A percentile compares a stretch with the other conserved stretches of the same genome.
Evolutionary conservation across 2,888 invertebrate genomes (phyloP).

Genomic region (Phragmatobia fuliginosa): DNA sequence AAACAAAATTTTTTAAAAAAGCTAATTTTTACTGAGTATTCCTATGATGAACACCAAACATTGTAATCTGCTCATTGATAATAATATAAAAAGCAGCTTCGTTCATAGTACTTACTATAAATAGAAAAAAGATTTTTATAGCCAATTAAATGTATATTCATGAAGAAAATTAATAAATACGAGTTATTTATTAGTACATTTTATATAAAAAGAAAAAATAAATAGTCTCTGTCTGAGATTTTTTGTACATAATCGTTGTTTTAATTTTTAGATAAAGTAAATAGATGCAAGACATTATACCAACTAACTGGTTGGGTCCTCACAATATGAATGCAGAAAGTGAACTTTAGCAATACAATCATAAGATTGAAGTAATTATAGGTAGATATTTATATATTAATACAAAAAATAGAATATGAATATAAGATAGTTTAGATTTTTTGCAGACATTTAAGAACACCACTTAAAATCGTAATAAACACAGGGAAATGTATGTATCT

Average conservation of each 20-base stretch:
- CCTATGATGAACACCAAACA: constrained; percentile 55
- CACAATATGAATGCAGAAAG: constrained; percentile 11
- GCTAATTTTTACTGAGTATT: constrained; percentile 64
- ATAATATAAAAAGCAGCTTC: constrained; percentile 36
- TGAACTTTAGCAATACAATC: constrained; percentile 21
- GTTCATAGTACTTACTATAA: constrained; percentile 39
- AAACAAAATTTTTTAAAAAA: constrained; percentile 78
- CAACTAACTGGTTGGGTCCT: constrained; percentile 16
- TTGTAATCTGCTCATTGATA: constrained; percentile 45
- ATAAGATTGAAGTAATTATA: constrained; percentile 24
- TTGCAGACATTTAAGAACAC: constrained; percentile 15
- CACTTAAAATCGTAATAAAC: constrained; percentile 13
- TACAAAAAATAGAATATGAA: constrained; percentile 12
- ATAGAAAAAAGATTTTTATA: constrained; percentile 58
- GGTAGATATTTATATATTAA: constrained; percentile 16
- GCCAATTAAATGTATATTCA: constrained; percentile 62
- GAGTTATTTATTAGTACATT: constrained; percentile 64
- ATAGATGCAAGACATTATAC: constrained; percentile 15
- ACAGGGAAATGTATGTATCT: constrained; percentile 18
- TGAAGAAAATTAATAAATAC: constrained; percentile 56
- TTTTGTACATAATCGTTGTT: constrained; percentile 71
- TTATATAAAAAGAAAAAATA: constrained; percentile 62
- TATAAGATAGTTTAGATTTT: constrained; percentile 21
- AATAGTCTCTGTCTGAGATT: constrained; percentile 63
- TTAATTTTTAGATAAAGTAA: constrained; percentile 54